Evolutionary conservation across 2,888 invertebrate species (phyloP).

Genomic region (Lithophane semibrunnea): DNA sequence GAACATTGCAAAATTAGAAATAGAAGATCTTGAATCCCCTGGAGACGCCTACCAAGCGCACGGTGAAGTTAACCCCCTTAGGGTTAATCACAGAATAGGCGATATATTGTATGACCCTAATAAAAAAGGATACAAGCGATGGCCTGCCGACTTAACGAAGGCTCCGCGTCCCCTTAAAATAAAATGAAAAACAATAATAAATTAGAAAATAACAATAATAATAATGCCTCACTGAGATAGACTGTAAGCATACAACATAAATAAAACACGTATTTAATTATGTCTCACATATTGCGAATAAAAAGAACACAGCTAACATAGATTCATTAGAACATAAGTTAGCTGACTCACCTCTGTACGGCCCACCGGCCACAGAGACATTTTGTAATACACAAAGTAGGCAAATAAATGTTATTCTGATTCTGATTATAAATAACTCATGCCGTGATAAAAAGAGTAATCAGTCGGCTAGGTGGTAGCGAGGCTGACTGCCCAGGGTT

Average conservation of each 20-base stretch:
- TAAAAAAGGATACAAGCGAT: conserved; percentile 17
- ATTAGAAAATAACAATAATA: neutral
- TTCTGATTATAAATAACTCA: neutral
- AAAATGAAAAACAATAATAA: neutral
- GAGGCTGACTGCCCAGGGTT: no score
- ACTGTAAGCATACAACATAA: neutral
- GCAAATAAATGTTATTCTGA: neutral
- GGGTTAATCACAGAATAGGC: conserved; percentile 15
- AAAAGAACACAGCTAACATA: neutral
- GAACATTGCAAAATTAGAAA: no score
- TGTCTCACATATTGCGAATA: neutral
- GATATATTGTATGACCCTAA: conserved; percentile 20
- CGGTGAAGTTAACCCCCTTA: conserved; percentile 11
- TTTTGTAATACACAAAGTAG: no score
- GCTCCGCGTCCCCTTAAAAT: neutral
- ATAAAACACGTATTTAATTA: neutral
- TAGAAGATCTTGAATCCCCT: conserved; percentile 18
- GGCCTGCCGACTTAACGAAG: conserved; percentile 5
- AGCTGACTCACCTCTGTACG: conserved; percentile 16
- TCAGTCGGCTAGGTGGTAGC: no score
- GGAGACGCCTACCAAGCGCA: conserved; percentile 14
- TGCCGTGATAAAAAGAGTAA: no score
- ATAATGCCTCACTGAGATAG: no score
- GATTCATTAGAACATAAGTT: conserved; percentile 15
- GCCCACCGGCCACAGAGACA: neutral